A percentile compares a stretch with the other conserved stretches of the same genome.
Evolutionary conservation across 37 sponge, comb jelly and placozoan species (phyloP).

Genomic region (Tethya wilhelma): DNA sequence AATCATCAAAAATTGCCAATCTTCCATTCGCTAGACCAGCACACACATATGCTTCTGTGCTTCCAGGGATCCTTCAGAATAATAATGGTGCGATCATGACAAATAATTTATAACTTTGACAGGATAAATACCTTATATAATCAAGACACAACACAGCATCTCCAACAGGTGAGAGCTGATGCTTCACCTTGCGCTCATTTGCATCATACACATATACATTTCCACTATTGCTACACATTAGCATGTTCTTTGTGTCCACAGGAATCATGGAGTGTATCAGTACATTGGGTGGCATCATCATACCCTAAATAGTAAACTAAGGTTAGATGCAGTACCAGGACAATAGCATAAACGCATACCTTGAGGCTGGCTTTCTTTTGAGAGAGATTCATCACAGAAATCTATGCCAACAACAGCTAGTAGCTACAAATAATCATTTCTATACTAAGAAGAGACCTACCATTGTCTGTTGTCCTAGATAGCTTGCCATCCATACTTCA

Average conservation of each 20-base stretch:
- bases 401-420: slow-evolving; percentile 7
- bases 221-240: slow-evolving; percentile 60
- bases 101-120: too few relatives aligned
- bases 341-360: slow-evolving; percentile 16
- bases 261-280: slow-evolving; percentile 47
- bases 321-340: background rate
- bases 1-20: slow-evolving; percentile 43
- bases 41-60: slow-evolving; percentile 27
- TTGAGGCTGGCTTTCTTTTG: slow-evolving; percentile 32
- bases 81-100: too few relatives aligned
- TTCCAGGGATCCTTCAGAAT: background rate
- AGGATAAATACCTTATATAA: too few relatives aligned
- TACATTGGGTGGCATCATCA: slow-evolving; percentile 13
- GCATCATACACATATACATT: slow-evolving; percentile 53
- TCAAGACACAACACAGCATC: slow-evolving; percentile 55
- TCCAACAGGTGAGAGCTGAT: slow-evolving; percentile 13
- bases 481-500: slow-evolving; percentile 65
- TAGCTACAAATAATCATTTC: background rate
- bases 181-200: slow-evolving; percentile 13
- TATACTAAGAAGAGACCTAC: slow-evolving; percentile 8
- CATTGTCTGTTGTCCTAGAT: slow-evolving; percentile 39
- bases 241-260: slow-evolving; percentile 24
- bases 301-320: slow-evolving; percentile 32
- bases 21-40: slow-evolving; percentile 71
- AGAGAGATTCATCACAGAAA: slow-evolving; percentile 53